These are phyloP conservation scores for Zaprionus davidi DNA, from an alignment of 1,140 invertebrate species.

Conservation along the genomic window DNA sequence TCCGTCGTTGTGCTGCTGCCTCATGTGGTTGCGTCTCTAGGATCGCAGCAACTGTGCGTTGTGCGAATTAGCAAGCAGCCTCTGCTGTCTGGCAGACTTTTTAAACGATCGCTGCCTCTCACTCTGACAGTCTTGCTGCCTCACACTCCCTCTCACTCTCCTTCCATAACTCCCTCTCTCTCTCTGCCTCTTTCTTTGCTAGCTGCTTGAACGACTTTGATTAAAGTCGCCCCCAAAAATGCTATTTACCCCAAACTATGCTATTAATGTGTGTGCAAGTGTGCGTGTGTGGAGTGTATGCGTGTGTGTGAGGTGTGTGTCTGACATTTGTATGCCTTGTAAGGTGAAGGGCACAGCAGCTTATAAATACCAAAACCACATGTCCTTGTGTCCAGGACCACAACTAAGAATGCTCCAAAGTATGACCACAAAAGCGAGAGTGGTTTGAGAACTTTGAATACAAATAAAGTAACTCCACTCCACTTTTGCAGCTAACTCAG, in stretches of 20 bases:
- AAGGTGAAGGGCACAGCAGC: conserved; percentile 43
- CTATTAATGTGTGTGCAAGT: conserved; percentile 6
- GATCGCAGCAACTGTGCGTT: conserved; percentile 17
- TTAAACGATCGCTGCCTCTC: conserved; percentile 1
- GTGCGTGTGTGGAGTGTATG: conserved; percentile 8
- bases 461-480: background rate
- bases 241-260: conserved; percentile 35
- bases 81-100: background rate
- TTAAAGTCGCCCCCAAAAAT: conserved; percentile 42
- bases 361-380: conserved; percentile 24
- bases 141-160: background rate
- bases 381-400: conserved; percentile 27
- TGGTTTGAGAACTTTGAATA: background rate
- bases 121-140: background rate
- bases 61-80: conserved; percentile 37
- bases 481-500: background rate
- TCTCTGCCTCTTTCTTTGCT: background rate
- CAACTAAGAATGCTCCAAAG: conserved; percentile 22
- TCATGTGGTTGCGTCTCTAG: conserved; percentile 21
- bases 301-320: conserved; percentile 23
- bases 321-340: background rate
- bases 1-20: conserved; percentile 7
- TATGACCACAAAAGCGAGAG: conserved; percentile 15
- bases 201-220: conserved; percentile 42
- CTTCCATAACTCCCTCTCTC: background rate